Conservation (phyloP, 2,888 invertebrate species). For the Eupithecia inturbata region DNA sequence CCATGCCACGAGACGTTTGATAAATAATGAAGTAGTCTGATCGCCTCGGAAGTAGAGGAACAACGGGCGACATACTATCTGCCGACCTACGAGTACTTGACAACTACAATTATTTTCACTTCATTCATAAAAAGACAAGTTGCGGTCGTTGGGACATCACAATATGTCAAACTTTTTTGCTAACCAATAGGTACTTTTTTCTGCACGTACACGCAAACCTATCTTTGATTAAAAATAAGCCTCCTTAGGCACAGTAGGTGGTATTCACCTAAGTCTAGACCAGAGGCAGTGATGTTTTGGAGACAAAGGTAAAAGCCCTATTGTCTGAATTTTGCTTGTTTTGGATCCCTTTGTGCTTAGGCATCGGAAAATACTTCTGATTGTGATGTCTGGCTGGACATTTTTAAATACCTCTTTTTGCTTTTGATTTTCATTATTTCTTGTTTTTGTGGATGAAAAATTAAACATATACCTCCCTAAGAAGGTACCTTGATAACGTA, state of each 20-base stretch:
- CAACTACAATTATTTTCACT: neutral
- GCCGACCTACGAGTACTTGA: no score
- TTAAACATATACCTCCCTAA: neutral
- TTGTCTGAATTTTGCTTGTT: constrained; percentile 37
- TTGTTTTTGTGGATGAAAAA: neutral
- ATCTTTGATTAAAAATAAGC: constrained; percentile 1
- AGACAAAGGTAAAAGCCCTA: constrained; percentile 30
- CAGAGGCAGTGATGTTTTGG: neutral
- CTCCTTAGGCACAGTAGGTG: neutral
- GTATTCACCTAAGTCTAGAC: constrained; percentile 29
- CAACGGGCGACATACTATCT: no score
- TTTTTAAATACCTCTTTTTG: neutral
- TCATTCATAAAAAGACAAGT: neutral
- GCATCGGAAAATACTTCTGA: constrained; percentile 34
- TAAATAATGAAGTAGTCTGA: no score
- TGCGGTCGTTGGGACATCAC: neutral
- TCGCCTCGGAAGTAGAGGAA: no score
- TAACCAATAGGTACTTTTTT: neutral
- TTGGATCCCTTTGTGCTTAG: constrained; percentile 32
- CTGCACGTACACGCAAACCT: neutral
- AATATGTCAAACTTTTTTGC: neutral
- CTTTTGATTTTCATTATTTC: neutral
- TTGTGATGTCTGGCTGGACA: constrained; percentile 24
- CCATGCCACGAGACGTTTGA: no score
- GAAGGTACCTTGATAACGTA: neutral